Evolutionary conservation across 2,888 invertebrate species (phyloP), one percentile per base, ranked within the genome.

Genomic region (Scaptomyza polygonia): DNA sequence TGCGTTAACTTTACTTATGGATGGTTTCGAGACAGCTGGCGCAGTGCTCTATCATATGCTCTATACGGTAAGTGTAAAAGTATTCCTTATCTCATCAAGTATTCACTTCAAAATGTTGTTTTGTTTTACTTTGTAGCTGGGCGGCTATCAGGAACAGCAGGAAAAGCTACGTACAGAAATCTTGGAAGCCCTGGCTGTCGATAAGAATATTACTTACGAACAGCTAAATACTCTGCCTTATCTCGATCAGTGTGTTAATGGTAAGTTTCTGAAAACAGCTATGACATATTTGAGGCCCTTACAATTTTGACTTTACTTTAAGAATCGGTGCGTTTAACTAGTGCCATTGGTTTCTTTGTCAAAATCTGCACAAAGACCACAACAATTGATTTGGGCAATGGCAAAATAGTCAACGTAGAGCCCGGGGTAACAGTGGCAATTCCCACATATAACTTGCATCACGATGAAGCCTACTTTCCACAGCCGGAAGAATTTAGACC

Each of bases 1-100:
- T 58, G 87, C 87, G 0, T 59, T 90, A 11, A 88, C 89, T 0
- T 77, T 90, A 18, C 71, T 89, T 25, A 21, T 90, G 59, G 91
- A 91, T 67, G 91, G 91, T 14, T 88, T 80, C 8, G 90, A 91
- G 54, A 91, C 91, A 2, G 84, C 91, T 0, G 85, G 72, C 0
- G 79, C 78, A 4, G 70, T 88, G 2, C 74, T 89, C 18, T 84
- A 79, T 45, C 89, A 89, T 34, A 43, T 82, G 44, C 73, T 71
- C 5, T 88, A 72, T 52, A 78, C 67, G 72, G 88, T 88, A 47
- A 71, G 61, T 56, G 9, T 11, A 11, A 25, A 21, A 21, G 42
- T 16, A 34, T 1, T 7, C 7, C 0, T 9, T 42, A 39, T 5
- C 25, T 52, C 1, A 4, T 42, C 1, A 11, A n/a, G 5, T 29